Evolutionary conservation across 2,113 vertebrate genomes (phyloP).

Genomic region (Phaethornis superciliosus): DNA sequence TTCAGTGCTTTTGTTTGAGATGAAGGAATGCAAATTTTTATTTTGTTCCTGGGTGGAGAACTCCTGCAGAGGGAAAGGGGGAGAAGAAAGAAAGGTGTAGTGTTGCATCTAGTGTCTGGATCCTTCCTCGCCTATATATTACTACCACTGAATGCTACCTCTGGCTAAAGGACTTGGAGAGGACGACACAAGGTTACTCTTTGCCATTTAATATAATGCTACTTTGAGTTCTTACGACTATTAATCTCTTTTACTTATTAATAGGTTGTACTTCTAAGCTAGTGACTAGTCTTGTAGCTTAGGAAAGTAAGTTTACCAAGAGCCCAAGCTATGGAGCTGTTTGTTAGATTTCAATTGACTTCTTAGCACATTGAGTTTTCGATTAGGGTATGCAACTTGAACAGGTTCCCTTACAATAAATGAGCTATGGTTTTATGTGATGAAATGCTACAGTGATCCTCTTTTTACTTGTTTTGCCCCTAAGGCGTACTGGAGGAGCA

Average conservation of each 20-base stretch:
- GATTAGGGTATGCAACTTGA: not conserved
- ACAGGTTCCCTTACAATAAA: not conserved
- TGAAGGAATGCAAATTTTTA: not conserved
- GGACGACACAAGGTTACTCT: not conserved
- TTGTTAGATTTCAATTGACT: not conserved
- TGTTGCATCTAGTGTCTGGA: not conserved
- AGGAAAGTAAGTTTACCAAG: not conserved
- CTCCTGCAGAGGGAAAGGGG: not conserved
- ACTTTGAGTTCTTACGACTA: not conserved
- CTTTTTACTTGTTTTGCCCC: not conserved
- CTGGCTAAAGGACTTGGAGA: not conserved
- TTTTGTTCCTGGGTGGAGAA: not conserved
- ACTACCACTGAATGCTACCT: not conserved
- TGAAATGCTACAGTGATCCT: not conserved
- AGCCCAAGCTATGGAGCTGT: not conserved
- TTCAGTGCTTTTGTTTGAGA: not conserved
- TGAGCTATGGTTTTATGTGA: not conserved
- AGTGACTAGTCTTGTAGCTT: not conserved
- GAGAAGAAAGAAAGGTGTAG: not conserved
- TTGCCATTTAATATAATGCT: not conserved
- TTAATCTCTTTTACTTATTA: not conserved
- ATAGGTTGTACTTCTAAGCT: not conserved
- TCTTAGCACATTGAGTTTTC: not conserved
- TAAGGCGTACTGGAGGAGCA: not conserved
- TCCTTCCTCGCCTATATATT: not conserved